These are phyloP conservation scores for Peromyscus attwateri DNA, from an alignment of 2,797 vertebrate genomes.

Conservation along the genomic window DNA sequence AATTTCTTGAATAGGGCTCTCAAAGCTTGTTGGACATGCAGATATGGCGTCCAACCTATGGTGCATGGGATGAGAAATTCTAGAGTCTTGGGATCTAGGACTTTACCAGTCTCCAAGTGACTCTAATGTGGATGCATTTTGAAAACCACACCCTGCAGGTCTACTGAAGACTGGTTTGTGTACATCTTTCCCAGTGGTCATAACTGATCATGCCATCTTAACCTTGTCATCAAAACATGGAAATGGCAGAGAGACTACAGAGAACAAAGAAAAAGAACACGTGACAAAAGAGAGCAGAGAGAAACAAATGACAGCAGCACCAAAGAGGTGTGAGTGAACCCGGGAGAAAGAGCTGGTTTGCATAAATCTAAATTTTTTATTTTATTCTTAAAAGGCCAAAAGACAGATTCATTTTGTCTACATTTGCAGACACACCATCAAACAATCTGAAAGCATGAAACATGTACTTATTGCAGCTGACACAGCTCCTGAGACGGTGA, in stretches of 20 bases:
- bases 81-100: not conserved
- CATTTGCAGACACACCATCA: not conserved
- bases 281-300: not conserved
- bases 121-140: not conserved
- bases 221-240: not conserved
- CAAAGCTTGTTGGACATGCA: not conserved
- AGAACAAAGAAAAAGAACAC: not conserved
- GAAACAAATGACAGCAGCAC: too few relatives aligned
- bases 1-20: not conserved
- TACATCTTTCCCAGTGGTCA: not conserved
- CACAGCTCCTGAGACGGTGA: not conserved
- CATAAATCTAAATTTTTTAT: not conserved
- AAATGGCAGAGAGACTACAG: not conserved
- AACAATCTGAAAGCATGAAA: not conserved
- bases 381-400: slow-evolving; percentile 38
- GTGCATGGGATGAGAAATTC: not conserved
- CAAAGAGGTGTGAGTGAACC: not conserved
- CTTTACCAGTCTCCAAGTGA: not conserved
- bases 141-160: not conserved
- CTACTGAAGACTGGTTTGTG: not conserved
- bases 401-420: slow-evolving; percentile 20
- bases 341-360: not conserved
- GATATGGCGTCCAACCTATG: not conserved
- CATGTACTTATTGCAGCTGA: not conserved
- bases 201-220: not conserved